phyloP scores from a whole-genome alignment of 2,888 invertebrate genomes.

The Phymatocera aterrima region DNA sequence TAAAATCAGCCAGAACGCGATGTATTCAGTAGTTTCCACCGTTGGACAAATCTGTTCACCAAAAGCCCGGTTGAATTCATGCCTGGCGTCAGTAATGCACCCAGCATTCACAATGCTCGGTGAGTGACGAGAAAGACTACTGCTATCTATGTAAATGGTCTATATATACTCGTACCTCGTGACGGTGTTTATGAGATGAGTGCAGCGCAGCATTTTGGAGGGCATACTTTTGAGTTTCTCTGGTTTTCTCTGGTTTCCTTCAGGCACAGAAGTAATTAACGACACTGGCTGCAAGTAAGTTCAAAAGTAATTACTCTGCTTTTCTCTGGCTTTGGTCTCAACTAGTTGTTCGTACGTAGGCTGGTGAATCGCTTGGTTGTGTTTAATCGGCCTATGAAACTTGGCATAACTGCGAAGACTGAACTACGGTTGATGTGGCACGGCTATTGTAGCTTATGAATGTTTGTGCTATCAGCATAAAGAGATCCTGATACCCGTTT shows the following conservation, averaged over 20 bases:
- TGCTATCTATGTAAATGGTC: neutral
- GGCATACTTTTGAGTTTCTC: neutral
- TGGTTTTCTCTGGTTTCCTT: slow-evolving; percentile 16
- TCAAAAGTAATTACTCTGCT: slow-evolving; percentile 32
- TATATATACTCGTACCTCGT: neutral
- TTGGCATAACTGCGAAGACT: neutral
- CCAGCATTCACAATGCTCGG: neutral
- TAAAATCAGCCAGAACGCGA: neutral
- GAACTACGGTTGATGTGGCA: neutral
- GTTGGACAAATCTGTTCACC: neutral
- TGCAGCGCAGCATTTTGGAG: slow-evolving; percentile 2
- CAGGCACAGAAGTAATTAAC: slow-evolving; percentile 27
- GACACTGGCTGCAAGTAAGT: slow-evolving; percentile 28
- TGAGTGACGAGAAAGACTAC: slow-evolving; percentile 4
- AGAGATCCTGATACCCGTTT: neutral
- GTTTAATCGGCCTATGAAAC: slow-evolving; percentile 16
- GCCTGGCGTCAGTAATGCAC: neutral
- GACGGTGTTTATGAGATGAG: slow-evolving; percentile 29
- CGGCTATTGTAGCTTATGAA: neutral
- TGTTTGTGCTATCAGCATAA: neutral
- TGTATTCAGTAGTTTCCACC: neutral
- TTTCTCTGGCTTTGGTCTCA: slow-evolving; percentile 20
- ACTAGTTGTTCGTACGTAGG: slow-evolving; percentile 4
- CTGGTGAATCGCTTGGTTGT: neutral
- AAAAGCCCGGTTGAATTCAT: neutral